Base-by-base conservation (phyloP, 2,888 invertebrate genomes). In the Apamea crenata region DNA sequence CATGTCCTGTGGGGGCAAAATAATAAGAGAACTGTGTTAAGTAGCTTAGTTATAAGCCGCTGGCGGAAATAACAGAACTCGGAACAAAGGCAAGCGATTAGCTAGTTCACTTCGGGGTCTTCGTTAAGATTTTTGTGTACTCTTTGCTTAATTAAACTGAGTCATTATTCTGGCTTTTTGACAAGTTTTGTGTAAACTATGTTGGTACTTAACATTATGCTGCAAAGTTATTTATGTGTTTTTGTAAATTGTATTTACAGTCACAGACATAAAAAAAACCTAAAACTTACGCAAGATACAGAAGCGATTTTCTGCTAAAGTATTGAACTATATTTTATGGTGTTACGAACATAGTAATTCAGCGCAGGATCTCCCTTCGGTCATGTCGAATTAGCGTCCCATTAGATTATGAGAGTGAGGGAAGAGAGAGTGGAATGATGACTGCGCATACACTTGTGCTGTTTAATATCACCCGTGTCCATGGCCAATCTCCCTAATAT, bases 1-100 rank as follows among this genome's bases (percentile, higher is more conserved):
- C 71, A 77, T 81, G 69, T 84, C 83, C 80, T 79, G 16, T 69
- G 80, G 73, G 81, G 44, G 40, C 8, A 77, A 83, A 88, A 85
- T 81, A 88, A 88, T 82, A 86, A 77, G 83, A 82, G 70, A 77
- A 81, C 78, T 44, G 50, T 77, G 72, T 56, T 79, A 74, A 80
- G 74, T 47, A 75, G 79, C 77, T 86, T 73, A 76, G 56, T 72
- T 77, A 63, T 77, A 79, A 80, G 56, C 68, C 65, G 21, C 68
- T 44, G 53, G 18, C 67, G 63, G 74, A 81, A 82, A 81, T 76
- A 86, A 78, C 69, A 72, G 32, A 73, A 74, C 50, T 56, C 36
- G 29, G 63, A 81, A 83, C 74, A 83, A 83, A 79, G 77, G 73
- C 56, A 16, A 69, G 61, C 61, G 78, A 84, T 83, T 88, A 83